Conservation (phyloP, 1,140 invertebrate genomes). For the Formica exsecta region DNA sequence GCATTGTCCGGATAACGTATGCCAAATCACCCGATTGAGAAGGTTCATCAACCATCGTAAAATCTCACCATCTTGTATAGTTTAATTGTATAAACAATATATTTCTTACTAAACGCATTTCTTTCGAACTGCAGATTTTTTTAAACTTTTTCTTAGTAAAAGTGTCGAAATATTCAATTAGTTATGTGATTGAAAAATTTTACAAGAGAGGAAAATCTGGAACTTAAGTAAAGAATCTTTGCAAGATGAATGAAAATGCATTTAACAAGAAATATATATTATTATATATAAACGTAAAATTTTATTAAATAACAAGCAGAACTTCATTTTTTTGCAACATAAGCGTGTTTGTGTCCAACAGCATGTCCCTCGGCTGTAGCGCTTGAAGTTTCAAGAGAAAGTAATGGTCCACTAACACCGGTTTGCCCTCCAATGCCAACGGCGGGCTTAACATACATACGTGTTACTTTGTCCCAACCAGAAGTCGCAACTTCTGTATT, state of each 20-base stretch:
- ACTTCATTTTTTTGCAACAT: neutral
- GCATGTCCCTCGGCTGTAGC: slow-evolving; percentile 96
- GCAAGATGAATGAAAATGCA: neutral
- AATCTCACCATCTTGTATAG: neutral
- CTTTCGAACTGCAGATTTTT: neutral
- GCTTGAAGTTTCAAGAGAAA: slow-evolving; percentile 90
- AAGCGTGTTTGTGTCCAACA: slow-evolving; percentile 78
- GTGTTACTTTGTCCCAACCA: slow-evolving; percentile 92
- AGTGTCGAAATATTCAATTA: too few species aligned
- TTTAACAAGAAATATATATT: neutral
- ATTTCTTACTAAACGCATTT: slow-evolving; percentile 19
- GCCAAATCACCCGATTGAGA: neutral
- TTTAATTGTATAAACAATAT: neutral
- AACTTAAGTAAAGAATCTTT: neutral
- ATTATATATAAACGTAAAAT: neutral
- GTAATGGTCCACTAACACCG: slow-evolving; percentile 88
- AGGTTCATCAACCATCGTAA: neutral
- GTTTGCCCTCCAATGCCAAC: slow-evolving; percentile 92
- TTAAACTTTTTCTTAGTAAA: neutral
- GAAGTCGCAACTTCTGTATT: slow-evolving; percentile 91
- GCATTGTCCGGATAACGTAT: neutral
- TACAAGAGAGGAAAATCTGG: neutral
- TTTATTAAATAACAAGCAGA: neutral
- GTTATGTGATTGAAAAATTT: neutral
- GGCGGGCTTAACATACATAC: slow-evolving; percentile 94